Conservation (phyloP, 1,140 invertebrate species). For the Ditylenchus dipsaci region DNA sequence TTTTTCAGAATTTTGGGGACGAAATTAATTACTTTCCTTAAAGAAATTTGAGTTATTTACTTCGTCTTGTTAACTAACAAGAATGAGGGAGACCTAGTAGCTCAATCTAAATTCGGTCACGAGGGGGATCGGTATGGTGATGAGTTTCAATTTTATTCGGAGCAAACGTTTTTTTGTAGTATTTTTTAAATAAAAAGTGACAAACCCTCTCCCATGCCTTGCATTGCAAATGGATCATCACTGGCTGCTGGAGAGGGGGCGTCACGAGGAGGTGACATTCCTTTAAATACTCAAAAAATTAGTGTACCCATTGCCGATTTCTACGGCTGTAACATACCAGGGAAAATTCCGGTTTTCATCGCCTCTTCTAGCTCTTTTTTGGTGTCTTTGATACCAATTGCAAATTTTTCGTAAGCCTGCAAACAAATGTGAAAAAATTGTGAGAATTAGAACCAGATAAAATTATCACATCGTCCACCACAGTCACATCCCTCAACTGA, state of each 20-base stretch:
- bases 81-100: too few relatives aligned
- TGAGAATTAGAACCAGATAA: background rate
- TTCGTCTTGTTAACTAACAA: too few relatives aligned
- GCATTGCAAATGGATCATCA: conserved; percentile 37
- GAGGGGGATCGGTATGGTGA: too few relatives aligned
- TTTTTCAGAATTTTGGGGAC: too few relatives aligned
- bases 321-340: background rate
- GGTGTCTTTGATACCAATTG: conserved; percentile 29
- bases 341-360: conserved; percentile 23
- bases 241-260: conserved; percentile 40
- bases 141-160: too few relatives aligned
- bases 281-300: too few relatives aligned
- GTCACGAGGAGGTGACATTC: conserved; percentile 38
- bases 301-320: background rate
- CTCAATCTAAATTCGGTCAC: too few relatives aligned
- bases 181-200: too few relatives aligned
- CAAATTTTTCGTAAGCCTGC: conserved; percentile 44
- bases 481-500: conserved; percentile 46
- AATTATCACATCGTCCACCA: conserved; percentile 43
- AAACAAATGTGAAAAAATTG: conserved; percentile 14
- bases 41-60: too few relatives aligned
- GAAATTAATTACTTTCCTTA: too few relatives aligned
- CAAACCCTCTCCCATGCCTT: too few relatives aligned
- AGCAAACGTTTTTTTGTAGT: too few relatives aligned
- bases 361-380: conserved; percentile 30